A percentile compares a stretch with the other conserved stretches of the same genome.
Conservation (phyloP, 1,140 invertebrate genomes). For the Phymastichus coffea region DNA sequence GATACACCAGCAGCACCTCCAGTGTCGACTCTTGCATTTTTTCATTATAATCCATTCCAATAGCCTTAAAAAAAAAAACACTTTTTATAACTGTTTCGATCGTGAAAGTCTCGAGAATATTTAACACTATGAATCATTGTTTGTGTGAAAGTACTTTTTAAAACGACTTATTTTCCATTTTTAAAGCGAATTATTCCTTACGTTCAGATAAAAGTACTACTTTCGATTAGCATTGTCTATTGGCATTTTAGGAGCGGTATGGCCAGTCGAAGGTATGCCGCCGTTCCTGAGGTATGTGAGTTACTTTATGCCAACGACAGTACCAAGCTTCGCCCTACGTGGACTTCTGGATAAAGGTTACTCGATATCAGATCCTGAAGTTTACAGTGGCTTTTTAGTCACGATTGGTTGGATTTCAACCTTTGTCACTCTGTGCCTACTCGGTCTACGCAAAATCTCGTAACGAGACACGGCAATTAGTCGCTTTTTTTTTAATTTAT, state of each 20-base stretch:
- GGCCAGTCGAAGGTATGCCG: constrained; percentile 84
- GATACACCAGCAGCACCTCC: too few relatives aligned
- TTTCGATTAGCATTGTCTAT: not conserved
- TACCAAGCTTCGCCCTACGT: constrained; percentile 65
- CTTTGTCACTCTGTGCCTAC: constrained; percentile 51
- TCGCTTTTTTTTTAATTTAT: too few relatives aligned
- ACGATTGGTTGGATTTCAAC: constrained; percentile 59
- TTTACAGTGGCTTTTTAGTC: constrained; percentile 64
- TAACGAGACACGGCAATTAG: not conserved
- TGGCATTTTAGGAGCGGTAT: constrained; percentile 71
- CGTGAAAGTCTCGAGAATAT: too few relatives aligned
- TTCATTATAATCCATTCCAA: too few relatives aligned
- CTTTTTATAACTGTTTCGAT: too few relatives aligned
- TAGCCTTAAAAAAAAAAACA: too few relatives aligned
- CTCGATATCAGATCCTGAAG: constrained; percentile 56
- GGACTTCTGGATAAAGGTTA: constrained; percentile 66
- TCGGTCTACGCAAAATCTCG: constrained; percentile 41
- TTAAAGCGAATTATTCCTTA: too few relatives aligned
- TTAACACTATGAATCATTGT: too few relatives aligned
- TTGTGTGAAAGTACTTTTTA: too few relatives aligned
- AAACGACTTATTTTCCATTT: too few relatives aligned
- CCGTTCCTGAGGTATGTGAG: constrained; percentile 59
- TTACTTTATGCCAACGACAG: constrained; percentile 65
- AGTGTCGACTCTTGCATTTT: too few relatives aligned
- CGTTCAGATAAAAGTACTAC: too few relatives aligned